These are phyloP conservation scores for Thamnophis sirtalis DNA, from an alignment of 2,113 vertebrate genomes.

Conservation along the genomic window DNA sequence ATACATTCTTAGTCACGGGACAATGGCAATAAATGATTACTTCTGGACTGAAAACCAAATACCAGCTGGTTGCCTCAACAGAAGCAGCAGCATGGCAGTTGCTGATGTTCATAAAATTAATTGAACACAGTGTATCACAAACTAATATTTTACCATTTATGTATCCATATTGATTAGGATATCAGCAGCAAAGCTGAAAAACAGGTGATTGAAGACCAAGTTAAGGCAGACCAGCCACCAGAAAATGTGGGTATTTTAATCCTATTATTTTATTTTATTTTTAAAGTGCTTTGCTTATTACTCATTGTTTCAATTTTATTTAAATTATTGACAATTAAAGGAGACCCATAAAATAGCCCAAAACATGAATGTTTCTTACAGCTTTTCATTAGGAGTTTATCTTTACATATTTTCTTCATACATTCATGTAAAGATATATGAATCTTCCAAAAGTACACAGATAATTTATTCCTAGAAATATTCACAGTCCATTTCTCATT, in stretches of 20 bases:
- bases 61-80: neutral
- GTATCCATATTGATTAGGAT: constrained; percentile 37
- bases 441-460: neutral
- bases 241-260: constrained; percentile 47
- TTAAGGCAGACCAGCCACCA: constrained; percentile 50
- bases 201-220: constrained; percentile 22
- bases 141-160: neutral
- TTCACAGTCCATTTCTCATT: neutral
- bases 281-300: neutral
- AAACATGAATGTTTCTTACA: neutral
- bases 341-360: neutral
- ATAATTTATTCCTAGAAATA: constrained; percentile 9
- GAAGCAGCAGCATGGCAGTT: neutral
- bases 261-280: neutral
- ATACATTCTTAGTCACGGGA: neutral
- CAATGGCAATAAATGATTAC: neutral
- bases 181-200: constrained; percentile 39
- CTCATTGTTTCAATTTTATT: neutral
- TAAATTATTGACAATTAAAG: neutral
- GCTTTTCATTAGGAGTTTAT: accelerated
- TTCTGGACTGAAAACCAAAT: neutral
- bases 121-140: neutral
- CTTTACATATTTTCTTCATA: neutral
- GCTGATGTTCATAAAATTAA: neutral
- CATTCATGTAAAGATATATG: neutral